Percentiles rank a stretch among this genome's conserved stretches.
phyloP scores from a whole-genome alignment of 2,888 invertebrate genomes.

The Lampropteryx suffumata region DNA sequence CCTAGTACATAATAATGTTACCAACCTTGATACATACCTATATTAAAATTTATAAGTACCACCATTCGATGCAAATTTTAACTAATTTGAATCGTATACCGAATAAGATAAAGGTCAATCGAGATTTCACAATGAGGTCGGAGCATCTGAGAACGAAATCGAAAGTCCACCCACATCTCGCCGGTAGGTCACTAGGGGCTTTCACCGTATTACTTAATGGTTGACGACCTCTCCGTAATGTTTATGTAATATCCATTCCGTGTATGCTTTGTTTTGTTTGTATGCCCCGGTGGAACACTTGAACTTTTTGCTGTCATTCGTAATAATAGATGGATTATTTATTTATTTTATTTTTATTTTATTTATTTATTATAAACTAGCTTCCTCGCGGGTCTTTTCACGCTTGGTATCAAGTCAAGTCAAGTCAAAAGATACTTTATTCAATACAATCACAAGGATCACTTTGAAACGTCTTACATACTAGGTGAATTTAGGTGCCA shows the following conservation, averaged over 20 bases:
- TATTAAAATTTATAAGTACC: not conserved
- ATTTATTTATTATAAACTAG: too few species aligned
- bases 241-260: slow-evolving; percentile 47
- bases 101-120: slow-evolving; percentile 55
- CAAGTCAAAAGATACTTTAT: too few species aligned
- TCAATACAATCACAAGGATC: too few species aligned
- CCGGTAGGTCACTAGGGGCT: slow-evolving; percentile 56
- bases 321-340: not conserved
- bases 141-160: slow-evolving; percentile 56
- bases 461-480: too few species aligned
- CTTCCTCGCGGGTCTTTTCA: too few species aligned
- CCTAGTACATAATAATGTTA: not conserved
- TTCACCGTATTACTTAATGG: slow-evolving; percentile 69
- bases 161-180: slow-evolving; percentile 64
- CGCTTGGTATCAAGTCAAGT: too few species aligned
- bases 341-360: not conserved
- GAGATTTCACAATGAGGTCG: slow-evolving; percentile 46
- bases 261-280: slow-evolving; percentile 35
- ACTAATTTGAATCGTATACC: slow-evolving; percentile 25
- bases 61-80: slow-evolving; percentile 32
- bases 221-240: slow-evolving; percentile 48
- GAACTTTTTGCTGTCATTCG: slow-evolving; percentile 3
- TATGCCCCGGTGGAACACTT: slow-evolving; percentile 29
- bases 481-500: too few species aligned
- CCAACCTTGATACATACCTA: not conserved